Evolutionary conservation across 1,140 invertebrate species (phyloP).

Genomic region (Ruditapes philippinarum): DNA sequence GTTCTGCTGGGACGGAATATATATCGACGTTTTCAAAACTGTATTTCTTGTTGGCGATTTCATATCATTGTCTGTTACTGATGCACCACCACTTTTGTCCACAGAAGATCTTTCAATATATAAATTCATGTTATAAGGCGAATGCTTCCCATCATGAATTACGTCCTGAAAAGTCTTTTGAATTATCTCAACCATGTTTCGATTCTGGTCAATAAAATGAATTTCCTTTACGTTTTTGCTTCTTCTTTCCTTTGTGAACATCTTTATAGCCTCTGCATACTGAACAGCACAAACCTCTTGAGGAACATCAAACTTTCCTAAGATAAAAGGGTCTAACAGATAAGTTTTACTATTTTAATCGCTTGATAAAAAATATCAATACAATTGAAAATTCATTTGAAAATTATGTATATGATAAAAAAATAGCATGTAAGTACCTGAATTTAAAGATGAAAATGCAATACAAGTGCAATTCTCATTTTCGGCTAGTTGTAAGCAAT

Average conservation of each 20-base stretch:
- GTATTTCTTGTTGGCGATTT: neutral
- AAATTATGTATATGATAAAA: too few relatives aligned
- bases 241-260: too few relatives aligned
- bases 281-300: conserved; percentile 36
- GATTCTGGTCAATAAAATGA: conserved; percentile 71
- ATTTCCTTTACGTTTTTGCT: conserved; percentile 40
- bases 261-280: conserved; percentile 48
- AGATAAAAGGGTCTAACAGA: too few relatives aligned
- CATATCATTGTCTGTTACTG: too few relatives aligned
- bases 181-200: conserved; percentile 60
- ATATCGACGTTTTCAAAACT: neutral
- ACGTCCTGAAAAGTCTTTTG: neutral
- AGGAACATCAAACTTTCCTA: conserved; percentile 23
- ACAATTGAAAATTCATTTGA: too few relatives aligned
- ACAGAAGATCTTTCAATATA: neutral
- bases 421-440: neutral
- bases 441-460: neutral
- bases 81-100: too few relatives aligned
- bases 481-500: neutral
- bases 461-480: neutral
- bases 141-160: neutral
- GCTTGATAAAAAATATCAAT: too few relatives aligned
- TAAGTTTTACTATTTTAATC: too few relatives aligned
- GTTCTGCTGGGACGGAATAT: too few relatives aligned
- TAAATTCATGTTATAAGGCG: neutral